These are phyloP conservation scores for Tanypteryx hageni DNA, from an alignment of 2,888 invertebrate species.

Conservation along the genomic window DNA sequence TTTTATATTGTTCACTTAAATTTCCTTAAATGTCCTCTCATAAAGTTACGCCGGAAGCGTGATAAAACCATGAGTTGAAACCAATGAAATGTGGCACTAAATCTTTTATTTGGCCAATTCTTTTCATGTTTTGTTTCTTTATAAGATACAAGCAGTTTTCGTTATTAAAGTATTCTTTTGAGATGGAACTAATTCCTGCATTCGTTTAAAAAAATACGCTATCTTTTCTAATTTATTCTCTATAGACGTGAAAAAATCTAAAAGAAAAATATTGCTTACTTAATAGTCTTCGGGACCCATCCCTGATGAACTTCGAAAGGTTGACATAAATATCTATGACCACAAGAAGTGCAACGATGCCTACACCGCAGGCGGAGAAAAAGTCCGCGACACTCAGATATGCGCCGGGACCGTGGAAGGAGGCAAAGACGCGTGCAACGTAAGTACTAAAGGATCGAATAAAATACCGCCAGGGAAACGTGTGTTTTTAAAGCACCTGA, in stretches of 20 bases:
- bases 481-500: too few relatives aligned
- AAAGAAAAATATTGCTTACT: neutral
- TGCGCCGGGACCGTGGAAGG: neutral
- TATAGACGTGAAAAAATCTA: neutral
- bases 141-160: neutral
- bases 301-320: conserved; percentile 63
- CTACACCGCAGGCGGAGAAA: neutral
- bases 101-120: too few relatives aligned
- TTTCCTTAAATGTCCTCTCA: too few relatives aligned
- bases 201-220: too few relatives aligned
- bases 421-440: conserved; percentile 42
- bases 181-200: too few relatives aligned
- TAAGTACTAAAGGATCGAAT: neutral
- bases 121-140: neutral
- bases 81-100: too few relatives aligned
- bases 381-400: neutral
- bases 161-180: neutral
- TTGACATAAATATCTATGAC: conserved; percentile 5
- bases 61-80: too few relatives aligned
- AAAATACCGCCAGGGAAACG: too few relatives aligned
- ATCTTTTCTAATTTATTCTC: too few relatives aligned
- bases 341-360: conserved; percentile 40
- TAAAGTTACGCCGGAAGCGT: too few relatives aligned
- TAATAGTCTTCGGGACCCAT: neutral
- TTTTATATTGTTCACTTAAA: neutral